Conservation (phyloP, 1,140 invertebrate species). For the Diorhabda elongata region DNA sequence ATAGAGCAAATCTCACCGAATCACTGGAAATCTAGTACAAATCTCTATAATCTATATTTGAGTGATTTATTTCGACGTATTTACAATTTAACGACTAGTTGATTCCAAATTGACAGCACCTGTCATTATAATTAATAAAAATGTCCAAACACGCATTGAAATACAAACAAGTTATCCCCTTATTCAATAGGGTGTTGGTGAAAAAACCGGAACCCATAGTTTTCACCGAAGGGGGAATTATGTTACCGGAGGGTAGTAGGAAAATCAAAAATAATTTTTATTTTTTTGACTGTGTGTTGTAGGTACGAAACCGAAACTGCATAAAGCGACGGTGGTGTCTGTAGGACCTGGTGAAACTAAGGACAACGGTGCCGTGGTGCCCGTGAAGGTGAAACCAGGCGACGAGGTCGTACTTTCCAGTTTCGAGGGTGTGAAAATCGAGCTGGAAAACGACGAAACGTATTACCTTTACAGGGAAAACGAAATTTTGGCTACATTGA, state of each 20-base stretch:
- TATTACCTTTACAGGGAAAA: conserved; percentile 32
- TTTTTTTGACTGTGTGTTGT: too few relatives aligned
- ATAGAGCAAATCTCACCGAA: too few relatives aligned
- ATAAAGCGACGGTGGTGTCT: conserved; percentile 31
- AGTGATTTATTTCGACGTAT: too few relatives aligned
- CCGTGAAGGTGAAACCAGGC: conserved; percentile 27
- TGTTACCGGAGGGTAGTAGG: conserved; percentile 27
- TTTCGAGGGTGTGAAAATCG: conserved; percentile 31
- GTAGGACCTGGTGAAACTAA: conserved; percentile 31
- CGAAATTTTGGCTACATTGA: conserved; percentile 33
- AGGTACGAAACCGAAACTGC: conserved; percentile 8
- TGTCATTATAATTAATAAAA: too few relatives aligned
- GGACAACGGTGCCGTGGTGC: conserved; percentile 26
- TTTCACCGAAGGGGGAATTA: conserved; percentile 32
- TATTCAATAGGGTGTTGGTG: conserved; percentile 31
- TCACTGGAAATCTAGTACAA: too few relatives aligned
- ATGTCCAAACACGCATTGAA: not conserved
- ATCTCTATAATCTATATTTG: too few relatives aligned
- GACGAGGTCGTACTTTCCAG: conserved; percentile 36
- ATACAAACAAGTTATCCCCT: conserved; percentile 25
- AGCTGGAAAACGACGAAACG: conserved; percentile 26
- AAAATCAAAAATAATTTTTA: not conserved
- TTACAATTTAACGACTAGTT: too few relatives aligned
- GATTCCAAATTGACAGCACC: too few relatives aligned
- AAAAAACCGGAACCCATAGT: conserved; percentile 24